A percentile compares a stretch with the other conserved stretches of the same genome.
Evolutionary conservation across 1,140 invertebrate species (phyloP).

Genomic region (Diorhabda carinulata): DNA sequence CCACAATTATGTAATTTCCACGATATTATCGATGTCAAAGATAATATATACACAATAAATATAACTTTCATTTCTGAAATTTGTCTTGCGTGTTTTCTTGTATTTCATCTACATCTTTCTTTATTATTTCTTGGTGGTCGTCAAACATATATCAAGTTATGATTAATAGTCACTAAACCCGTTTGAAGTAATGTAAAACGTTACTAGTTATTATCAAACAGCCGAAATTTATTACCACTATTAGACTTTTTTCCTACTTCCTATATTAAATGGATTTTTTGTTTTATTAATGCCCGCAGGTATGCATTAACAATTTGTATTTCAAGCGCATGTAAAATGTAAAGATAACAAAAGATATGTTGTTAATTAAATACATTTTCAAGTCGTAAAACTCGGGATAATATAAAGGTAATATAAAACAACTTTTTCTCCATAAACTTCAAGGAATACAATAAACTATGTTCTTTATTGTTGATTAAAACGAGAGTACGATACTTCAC

Average conservation of each 20-base stretch:
- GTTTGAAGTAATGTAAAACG: too few species aligned
- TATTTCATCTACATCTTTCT: too few species aligned
- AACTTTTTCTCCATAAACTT: constrained; percentile 30
- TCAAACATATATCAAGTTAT: too few species aligned
- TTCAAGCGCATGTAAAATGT: constrained; percentile 8
- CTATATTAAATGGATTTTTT: neutral
- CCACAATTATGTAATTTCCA: too few species aligned
- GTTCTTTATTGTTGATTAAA: constrained; percentile 47
- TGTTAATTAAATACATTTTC: constrained; percentile 19
- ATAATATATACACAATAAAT: too few species aligned
- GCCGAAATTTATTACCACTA: neutral
- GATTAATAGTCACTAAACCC: too few species aligned
- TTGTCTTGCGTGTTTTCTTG: too few species aligned
- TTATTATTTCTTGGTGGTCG: too few species aligned
- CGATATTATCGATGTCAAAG: too few species aligned
- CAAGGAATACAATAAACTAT: constrained; percentile 42
- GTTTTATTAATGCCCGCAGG: neutral
- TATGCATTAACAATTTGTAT: neutral
- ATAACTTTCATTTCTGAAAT: too few species aligned
- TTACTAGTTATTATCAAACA: neutral
- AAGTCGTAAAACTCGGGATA: constrained; percentile 20
- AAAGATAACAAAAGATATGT: constrained; percentile 21
- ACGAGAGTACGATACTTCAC: constrained; percentile 41
- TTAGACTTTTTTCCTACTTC: neutral
- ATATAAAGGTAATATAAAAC: constrained; percentile 25